These are phyloP conservation scores for Orchestes rusci DNA, from an alignment of 2,888 invertebrate species.

Conservation along the genomic window DNA sequence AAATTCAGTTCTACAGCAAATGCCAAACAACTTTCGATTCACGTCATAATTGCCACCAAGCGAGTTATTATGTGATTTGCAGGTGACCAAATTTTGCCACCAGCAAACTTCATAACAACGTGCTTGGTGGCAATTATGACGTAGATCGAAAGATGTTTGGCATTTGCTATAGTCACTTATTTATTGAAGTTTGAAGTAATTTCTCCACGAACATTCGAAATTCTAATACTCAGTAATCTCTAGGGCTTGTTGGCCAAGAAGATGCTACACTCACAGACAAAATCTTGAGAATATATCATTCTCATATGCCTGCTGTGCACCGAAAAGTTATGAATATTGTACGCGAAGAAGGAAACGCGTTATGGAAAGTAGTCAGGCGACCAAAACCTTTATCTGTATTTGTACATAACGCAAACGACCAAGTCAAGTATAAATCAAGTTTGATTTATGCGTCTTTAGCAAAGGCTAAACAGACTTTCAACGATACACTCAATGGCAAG, in stretches of 20 bases:
- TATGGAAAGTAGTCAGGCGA: constrained; percentile 41
- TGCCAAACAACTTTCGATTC: too few species aligned
- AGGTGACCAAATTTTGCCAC: too few species aligned
- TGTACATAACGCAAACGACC: constrained; percentile 42
- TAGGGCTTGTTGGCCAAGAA: constrained; percentile 32
- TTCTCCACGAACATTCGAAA: too few species aligned
- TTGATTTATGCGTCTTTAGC: constrained; percentile 45
- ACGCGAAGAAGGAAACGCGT: constrained; percentile 31
- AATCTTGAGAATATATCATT: constrained; percentile 34
- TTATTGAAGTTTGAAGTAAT: too few species aligned
- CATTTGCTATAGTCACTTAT: too few species aligned
- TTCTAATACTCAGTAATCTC: neutral
- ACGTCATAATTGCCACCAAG: too few species aligned
- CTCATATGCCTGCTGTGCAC: constrained; percentile 35
- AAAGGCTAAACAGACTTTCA: constrained; percentile 48
- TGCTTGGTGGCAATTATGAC: too few species aligned
- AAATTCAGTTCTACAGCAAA: too few species aligned
- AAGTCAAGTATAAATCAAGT: constrained; percentile 44
- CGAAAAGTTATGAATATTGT: constrained; percentile 35
- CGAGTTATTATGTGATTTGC: too few species aligned
- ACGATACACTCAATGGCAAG: constrained; percentile 35
- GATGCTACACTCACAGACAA: constrained; percentile 31
- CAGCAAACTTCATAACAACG: too few species aligned
- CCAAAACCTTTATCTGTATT: constrained; percentile 56
- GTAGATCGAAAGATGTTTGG: too few species aligned